Evolutionary conservation across 2,797 vertebrate species (phyloP), one percentile per base, ranked within the genome.

Genomic region (Tamandua tetradactyla): DNA sequence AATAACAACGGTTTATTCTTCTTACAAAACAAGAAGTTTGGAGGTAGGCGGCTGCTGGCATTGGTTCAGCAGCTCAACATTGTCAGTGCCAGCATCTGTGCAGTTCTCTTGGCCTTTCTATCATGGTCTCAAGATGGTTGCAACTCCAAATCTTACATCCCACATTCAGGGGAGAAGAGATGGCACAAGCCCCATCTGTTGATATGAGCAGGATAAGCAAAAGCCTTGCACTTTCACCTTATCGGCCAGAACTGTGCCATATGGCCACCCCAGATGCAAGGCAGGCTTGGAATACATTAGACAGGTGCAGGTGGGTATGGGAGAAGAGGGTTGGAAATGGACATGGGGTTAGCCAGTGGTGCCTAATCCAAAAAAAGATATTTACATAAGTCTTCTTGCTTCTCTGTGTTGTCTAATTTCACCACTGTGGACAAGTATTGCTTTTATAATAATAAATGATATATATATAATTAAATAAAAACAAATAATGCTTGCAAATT

Each of bases 1-100:
- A 87, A 90, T 90, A 92, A 78, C 15, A 84, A 66, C 79, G 18
- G 55, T 86, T 75, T 93, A 57, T 81, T 95, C 61, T 88, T 80
- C 78, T 82, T 69, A 66, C 42, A 62, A 74, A 91, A n/a, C 62
- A 83, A 91, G 76, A 79, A 81, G 44, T 87, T 55, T 87, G 80
- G 71, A 62, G 20, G 93, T 71, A 61, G 88, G 85, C 0, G 10
- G 71, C 71, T 89, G 75, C 90, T 82, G 90, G 79, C 44, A 2
- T 10, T 35, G 49, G 59, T 78, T 87, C 71, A 79, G 44, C 71
- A 83, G 47, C 32, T 40, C 85, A 57, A 3, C 25, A 12, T 23
- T 61, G 80, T 82, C 62, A 68, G 40, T 66, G 49, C 35, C 64
- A 85, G 92, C 81, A 94, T 87, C 92, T 89, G 71, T 40, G 7